Conservation (phyloP, 2,113 vertebrate genomes). For the Noturus placidus region DNA sequence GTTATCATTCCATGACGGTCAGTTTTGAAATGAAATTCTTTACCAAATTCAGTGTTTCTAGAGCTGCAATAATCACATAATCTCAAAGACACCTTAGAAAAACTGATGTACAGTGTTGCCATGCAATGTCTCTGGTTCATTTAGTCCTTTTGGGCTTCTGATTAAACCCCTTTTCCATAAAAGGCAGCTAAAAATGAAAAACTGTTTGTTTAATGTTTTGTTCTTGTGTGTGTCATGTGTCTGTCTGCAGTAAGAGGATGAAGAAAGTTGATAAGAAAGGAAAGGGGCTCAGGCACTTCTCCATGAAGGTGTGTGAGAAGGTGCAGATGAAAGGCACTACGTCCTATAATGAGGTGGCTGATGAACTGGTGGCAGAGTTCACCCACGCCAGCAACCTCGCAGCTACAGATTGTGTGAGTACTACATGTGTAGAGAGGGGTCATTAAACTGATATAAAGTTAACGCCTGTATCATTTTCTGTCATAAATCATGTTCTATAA, state of each 20-base stretch:
- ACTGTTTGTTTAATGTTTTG: neutral
- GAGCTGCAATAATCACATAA: neutral
- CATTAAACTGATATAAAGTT: neutral
- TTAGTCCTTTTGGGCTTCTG: neutral
- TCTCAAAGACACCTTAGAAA: neutral
- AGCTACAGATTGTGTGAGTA: conserved; percentile 78
- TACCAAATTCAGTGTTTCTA: neutral
- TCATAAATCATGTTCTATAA: neutral
- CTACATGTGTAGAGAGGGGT: neutral
- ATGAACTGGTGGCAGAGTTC: conserved; percentile 85
- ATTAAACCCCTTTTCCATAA: neutral
- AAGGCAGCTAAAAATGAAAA: neutral
- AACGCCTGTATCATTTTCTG: neutral
- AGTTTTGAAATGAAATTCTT: neutral
- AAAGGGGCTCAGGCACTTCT: conserved; percentile 86
- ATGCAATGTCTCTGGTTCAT: neutral
- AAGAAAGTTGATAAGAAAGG: conserved; percentile 88
- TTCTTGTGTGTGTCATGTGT: neutral
- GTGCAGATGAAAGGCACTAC: conserved; percentile 87
- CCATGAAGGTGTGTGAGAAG: conserved; percentile 91
- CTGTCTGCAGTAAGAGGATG: conserved; percentile 76
- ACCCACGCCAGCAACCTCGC: conserved; percentile 77
- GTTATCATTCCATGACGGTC: neutral
- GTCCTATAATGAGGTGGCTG: conserved; percentile 86
- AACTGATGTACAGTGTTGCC: neutral